Conservation (phyloP, 2,113 vertebrate genomes). For the Chaetodon trifascialis region DNA sequence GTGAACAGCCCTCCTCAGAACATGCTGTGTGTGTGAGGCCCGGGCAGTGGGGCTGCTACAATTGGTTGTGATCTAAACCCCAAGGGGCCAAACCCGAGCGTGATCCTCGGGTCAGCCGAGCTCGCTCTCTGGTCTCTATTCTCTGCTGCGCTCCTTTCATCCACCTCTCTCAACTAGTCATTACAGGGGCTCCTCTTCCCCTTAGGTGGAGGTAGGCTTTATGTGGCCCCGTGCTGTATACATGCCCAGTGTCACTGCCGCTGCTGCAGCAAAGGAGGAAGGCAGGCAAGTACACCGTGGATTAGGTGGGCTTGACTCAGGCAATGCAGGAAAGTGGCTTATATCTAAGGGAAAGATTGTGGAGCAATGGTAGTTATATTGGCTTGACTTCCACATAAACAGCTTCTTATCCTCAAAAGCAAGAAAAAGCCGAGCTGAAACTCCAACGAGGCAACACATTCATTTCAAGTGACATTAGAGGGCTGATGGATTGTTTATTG, state of each 20-base stretch:
- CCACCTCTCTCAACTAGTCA: constrained; percentile 72
- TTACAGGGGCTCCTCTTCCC: constrained; percentile 67
- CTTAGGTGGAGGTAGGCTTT: constrained; percentile 50
- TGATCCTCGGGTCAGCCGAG: constrained; percentile 69
- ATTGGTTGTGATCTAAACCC: constrained; percentile 80
- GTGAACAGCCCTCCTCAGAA: constrained; percentile 45
- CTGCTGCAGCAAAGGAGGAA: constrained; percentile 15
- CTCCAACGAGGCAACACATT: constrained; percentile 49
- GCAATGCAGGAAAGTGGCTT: constrained; percentile 40
- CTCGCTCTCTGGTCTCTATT: constrained; percentile 53
- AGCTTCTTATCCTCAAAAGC: constrained; percentile 37
- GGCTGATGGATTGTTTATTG: constrained; percentile 54
- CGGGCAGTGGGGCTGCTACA: constrained; percentile 51
- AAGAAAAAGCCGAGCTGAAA: constrained; percentile 20
- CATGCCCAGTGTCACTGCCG: constrained; percentile 36
- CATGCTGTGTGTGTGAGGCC: constrained; percentile 42
- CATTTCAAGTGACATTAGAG: constrained; percentile 69
- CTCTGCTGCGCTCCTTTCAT: constrained; percentile 63
- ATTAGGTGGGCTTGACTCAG: constrained; percentile 54
- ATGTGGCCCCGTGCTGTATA: constrained; percentile 44
- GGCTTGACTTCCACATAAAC: constrained; percentile 26
- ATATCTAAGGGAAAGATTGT: constrained; percentile 45
- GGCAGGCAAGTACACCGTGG: constrained; percentile 31
- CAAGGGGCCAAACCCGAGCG: constrained; percentile 63
- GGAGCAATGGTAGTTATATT: constrained; percentile 3